Base-by-base conservation (phyloP, 2,888 invertebrate genomes). In the Cantharis rufa region DNA sequence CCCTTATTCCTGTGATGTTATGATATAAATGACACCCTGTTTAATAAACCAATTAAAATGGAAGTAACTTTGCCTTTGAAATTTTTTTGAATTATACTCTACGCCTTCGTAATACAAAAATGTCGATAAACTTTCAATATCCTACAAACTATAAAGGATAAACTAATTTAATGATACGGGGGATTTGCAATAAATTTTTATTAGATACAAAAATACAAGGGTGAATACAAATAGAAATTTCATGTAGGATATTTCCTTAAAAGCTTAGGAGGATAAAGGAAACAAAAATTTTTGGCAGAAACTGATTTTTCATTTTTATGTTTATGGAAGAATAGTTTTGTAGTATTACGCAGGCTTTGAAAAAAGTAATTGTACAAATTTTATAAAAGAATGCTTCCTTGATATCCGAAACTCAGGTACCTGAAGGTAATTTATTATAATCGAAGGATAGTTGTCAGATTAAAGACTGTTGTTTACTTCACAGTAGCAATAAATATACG, bases 401-500 rank as follows among this genome's bases (percentile, higher is more conserved):
- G 48, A 5, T n/a, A 48, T n/a, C n/a, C 3, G 48, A n/a, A 48
- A 48, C n/a, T 48, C 48, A n/a, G 48, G 21, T 18, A 66, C 11
- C 21, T n/a, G 9, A 21, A 21, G 24, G 64, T 66, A 66, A 66
- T 66, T 66, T 66, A 66, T 66, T 66, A 66, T 66, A 66, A 66
- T 66, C 64, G 64, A 24, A 24, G 48, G 48, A 24, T 66, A 18
- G 24, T 24, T 24, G 64, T 66, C 64, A 66, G 64, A 66, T 66
- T 66, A 66, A 66, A 21, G 21, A 66, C 64, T 18, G 64, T 66
- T 66, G 64, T 66, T 66, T 66, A 66, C 64, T 66, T 66, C 64
- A 66, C 64, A 66, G 64, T 66, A 66, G 64, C 64, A 66, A 66
- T 66, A 66, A 66, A 66, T 66, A 66, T 66, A n/a, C 21, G 64